These are phyloP conservation scores for Canis aureus DNA, from an alignment of 2,113 vertebrate genomes.

Conservation along the genomic window DNA sequence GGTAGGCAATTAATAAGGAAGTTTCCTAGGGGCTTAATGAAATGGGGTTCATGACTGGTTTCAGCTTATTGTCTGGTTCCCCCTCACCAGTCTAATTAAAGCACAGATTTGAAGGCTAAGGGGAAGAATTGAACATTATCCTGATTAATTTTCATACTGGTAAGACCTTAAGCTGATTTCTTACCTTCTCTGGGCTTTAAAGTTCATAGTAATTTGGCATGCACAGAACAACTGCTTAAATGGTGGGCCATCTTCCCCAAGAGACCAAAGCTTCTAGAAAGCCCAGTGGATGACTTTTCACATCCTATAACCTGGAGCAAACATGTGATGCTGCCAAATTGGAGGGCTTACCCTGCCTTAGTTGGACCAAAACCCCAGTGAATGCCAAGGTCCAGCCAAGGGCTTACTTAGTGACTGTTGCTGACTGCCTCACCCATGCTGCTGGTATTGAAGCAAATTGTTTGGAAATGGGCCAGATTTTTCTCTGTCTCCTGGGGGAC, in stretches of 20 bases:
- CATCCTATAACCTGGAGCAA: background rate
- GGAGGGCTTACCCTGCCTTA: background rate
- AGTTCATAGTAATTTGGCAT: background rate
- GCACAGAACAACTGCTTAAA: background rate
- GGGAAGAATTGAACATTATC: background rate
- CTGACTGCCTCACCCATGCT: background rate
- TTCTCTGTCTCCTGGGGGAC: conserved; percentile 23
- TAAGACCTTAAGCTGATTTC: conserved; percentile 52
- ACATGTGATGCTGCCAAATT: background rate
- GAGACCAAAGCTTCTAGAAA: background rate
- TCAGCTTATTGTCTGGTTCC: conserved; percentile 40
- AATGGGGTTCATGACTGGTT: conserved; percentile 22
- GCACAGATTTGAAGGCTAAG: background rate
- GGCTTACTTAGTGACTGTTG: background rate
- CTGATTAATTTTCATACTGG: conserved; percentile 51
- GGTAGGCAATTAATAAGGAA: background rate
- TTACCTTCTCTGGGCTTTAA: conserved; percentile 52
- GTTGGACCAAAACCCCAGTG: background rate
- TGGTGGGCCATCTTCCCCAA: background rate
- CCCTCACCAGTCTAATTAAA: conserved; percentile 10
- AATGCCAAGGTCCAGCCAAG: background rate
- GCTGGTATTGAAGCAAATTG: background rate
- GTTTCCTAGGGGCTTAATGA: conserved; percentile 14
- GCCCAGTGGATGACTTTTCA: background rate
- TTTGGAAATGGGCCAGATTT: conserved; percentile 42